Conservation (phyloP, 1,140 invertebrate species). For the Medauroidea extradentata region DNA sequence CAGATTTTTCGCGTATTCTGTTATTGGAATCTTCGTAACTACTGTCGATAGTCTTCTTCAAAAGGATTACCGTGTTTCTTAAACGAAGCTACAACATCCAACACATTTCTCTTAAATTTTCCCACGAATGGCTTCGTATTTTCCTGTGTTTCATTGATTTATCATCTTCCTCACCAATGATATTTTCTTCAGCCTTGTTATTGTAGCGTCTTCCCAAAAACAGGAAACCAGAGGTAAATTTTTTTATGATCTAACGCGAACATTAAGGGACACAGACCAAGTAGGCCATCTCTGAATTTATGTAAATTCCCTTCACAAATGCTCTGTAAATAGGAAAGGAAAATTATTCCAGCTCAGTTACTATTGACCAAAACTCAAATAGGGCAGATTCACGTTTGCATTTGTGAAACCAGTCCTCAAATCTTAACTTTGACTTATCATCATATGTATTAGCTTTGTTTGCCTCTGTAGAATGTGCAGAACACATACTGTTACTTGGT, state of each 20-base stretch:
- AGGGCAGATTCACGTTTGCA: slow-evolving; percentile 5
- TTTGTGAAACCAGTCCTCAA: slow-evolving; percentile 5
- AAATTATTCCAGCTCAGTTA: slow-evolving; percentile 8
- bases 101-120: no score
- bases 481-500: slow-evolving; percentile 21
- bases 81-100: no score
- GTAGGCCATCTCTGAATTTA: slow-evolving; percentile 21
- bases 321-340: slow-evolving; percentile 8
- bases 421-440: slow-evolving; percentile 1
- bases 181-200: no score
- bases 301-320: slow-evolving; percentile 19
- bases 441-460: not conserved
- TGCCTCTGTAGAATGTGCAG: slow-evolving; percentile 2
- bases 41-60: no score
- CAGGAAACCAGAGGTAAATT: slow-evolving; percentile 27
- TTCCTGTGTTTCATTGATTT: no score
- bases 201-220: slow-evolving; percentile 24
- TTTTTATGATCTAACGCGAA: slow-evolving; percentile 26
- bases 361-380: slow-evolving; percentile 12
- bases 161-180: no score
- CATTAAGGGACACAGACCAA: slow-evolving; percentile 20
- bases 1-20: no score
- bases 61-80: no score
- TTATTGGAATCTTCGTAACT: no score
- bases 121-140: no score